A percentile compares a stretch with the other conserved stretches of the same genome.
phyloP scores from a whole-genome alignment of 2,113 vertebrate species.

The Gobio gobio region DNA sequence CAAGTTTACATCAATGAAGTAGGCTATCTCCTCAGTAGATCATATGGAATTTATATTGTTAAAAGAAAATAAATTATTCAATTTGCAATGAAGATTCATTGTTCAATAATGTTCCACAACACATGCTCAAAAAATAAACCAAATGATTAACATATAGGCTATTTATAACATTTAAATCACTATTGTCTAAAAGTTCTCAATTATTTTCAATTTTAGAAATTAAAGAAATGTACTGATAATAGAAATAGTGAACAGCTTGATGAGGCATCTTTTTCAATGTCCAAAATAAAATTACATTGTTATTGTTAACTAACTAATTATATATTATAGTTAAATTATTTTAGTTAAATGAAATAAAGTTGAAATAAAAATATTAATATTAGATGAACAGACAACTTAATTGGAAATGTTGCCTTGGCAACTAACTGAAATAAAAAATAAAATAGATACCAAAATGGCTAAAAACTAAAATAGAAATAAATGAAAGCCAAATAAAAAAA shows the following conservation, averaged over 20 bases:
- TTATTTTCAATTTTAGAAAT: background rate
- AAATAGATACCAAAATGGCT: background rate
- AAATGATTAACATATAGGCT: background rate
- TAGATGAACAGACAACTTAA: background rate
- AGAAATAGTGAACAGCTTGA: background rate
- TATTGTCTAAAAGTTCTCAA: background rate
- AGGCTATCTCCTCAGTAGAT: background rate
- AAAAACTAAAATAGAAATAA: background rate
- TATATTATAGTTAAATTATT: no score
- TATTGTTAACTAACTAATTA: background rate
- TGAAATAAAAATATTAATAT: background rate
- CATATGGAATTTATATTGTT: background rate
- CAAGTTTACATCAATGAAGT: background rate
- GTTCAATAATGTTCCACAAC: background rate
- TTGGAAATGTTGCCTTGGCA: background rate
- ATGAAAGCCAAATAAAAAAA: no score
- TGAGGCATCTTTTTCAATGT: background rate
- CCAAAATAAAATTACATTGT: background rate
- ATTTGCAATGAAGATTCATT: background rate
- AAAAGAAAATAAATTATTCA: background rate
- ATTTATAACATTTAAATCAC: background rate
- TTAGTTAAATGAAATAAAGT: background rate
- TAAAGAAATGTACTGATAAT: background rate
- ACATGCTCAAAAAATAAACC: background rate
- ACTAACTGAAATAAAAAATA: background rate